Percentiles rank a stretch among this genome's conserved stretches.
phyloP scores from a whole-genome alignment of 2,113 vertebrate genomes.

The Pholis gunnellus region DNA sequence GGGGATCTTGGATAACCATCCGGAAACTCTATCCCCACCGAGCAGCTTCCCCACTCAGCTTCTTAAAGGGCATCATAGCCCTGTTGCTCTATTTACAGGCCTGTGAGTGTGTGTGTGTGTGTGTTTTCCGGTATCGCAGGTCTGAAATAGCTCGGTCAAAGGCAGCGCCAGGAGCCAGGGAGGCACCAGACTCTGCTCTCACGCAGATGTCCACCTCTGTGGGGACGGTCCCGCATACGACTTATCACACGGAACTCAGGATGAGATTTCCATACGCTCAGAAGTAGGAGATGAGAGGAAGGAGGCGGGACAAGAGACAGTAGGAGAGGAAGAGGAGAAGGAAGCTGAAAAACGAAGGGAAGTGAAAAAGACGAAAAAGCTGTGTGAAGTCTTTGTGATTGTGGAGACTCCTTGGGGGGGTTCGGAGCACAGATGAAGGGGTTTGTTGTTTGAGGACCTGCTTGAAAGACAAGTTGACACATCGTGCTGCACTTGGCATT shows the following conservation, averaged over 20 bases:
- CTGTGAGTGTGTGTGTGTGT: constrained; percentile 37
- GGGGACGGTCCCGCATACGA: constrained; percentile 22
- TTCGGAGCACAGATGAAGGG: constrained; percentile 46
- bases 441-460: constrained; percentile 60
- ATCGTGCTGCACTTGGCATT: constrained; percentile 57
- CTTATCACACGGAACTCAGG: constrained; percentile 30
- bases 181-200: constrained; percentile 16
- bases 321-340: constrained; percentile 38
- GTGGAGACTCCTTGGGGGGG: constrained; percentile 29
- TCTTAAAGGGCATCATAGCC: constrained; percentile 60
- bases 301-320: constrained; percentile 20
- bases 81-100: constrained; percentile 63
- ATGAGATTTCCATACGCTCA: constrained; percentile 56
- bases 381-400: constrained; percentile 49
- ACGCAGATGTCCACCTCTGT: constrained; percentile 41
- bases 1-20: constrained; percentile 42
- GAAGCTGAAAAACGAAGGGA: constrained; percentile 44
- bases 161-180: constrained; percentile 47
- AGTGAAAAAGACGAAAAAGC: constrained; percentile 11
- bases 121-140: constrained; percentile 59
- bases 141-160: constrained; percentile 70
- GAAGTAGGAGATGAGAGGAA: constrained; percentile 37
- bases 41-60: constrained; percentile 51
- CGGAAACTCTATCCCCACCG: constrained; percentile 53
- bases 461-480: constrained; percentile 56